These are phyloP conservation scores for Halcyon malimbica DNA, from an alignment of 2,113 vertebrate genomes.

Conservation along the genomic window DNA sequence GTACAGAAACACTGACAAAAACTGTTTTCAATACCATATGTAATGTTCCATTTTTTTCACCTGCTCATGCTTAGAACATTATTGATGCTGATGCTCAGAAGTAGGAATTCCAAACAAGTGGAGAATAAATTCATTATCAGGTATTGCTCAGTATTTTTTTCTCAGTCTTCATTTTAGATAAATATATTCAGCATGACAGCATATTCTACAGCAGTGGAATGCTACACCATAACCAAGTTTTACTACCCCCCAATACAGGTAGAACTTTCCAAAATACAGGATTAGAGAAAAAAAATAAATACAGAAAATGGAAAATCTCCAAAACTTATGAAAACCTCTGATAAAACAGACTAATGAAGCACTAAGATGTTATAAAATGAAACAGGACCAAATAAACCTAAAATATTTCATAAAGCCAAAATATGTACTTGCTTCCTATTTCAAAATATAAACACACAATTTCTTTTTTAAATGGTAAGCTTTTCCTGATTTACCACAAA, in stretches of 20 bases:
- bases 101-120: neutral
- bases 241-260: rapidly evolving
- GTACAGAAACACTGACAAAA: neutral
- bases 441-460: too few relatives aligned
- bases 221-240: neutral
- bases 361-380: neutral
- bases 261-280: neutral
- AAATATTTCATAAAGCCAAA: neutral
- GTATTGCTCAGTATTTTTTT: neutral
- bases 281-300: neutral
- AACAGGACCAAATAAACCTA: neutral
- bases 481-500: too few relatives aligned
- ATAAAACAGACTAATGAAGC: neutral
- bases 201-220: neutral
- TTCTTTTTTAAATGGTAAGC: too few relatives aligned
- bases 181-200: neutral
- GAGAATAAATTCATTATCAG: neutral
- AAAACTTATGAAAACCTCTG: neutral
- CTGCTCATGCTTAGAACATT: neutral
- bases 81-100: neutral
- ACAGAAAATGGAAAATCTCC: neutral
- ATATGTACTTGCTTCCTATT: too few relatives aligned
- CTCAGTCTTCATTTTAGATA: neutral
- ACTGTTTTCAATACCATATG: neutral
- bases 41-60: neutral